Evolutionary conservation across 2,113 vertebrate species (phyloP).

Genomic region (Oncorhynchus clarkii): DNA sequence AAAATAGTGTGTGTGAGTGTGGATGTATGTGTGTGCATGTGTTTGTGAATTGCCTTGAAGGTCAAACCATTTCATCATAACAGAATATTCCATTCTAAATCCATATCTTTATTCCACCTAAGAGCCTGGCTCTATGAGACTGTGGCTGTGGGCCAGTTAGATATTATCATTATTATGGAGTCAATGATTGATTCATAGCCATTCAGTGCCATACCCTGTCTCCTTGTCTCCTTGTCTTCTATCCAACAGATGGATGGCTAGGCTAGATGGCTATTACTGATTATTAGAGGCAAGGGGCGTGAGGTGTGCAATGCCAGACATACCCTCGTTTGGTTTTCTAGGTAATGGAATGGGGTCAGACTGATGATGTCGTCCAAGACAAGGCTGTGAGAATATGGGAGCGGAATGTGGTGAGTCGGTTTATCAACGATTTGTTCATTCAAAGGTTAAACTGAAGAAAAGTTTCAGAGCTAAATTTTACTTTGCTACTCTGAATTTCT

Average conservation of each 20-base stretch:
- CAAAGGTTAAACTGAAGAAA: too few relatives aligned
- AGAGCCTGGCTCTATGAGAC: not conserved
- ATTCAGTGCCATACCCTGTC: conserved; percentile 13
- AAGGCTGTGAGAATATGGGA: too few relatives aligned
- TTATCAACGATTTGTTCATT: too few relatives aligned
- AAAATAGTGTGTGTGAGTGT: not conserved
- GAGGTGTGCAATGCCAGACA: not conserved
- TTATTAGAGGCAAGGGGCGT: not conserved
- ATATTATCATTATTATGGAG: conserved; percentile 18
- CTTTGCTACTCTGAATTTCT: too few relatives aligned
- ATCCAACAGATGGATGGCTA: not conserved
- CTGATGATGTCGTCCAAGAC: too few relatives aligned
- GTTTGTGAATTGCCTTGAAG: not conserved
- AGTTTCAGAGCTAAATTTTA: too few relatives aligned
- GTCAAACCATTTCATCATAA: conserved; percentile 13
- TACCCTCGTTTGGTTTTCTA: not conserved
- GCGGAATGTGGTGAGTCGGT: not conserved
- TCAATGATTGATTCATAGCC: conserved; percentile 29
- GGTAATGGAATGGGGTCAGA: too few relatives aligned
- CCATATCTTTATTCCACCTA: not conserved
- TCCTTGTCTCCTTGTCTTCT: conserved; percentile 5
- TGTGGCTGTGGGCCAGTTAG: conserved; percentile 1
- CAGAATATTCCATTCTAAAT: not conserved
- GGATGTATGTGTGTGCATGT: not conserved
- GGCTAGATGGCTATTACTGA: not conserved